Percentiles rank a stretch among this genome's conserved stretches.
Evolutionary conservation across 2,888 invertebrate genomes (phyloP).

Genomic region (Lycophotia porphyrea): DNA sequence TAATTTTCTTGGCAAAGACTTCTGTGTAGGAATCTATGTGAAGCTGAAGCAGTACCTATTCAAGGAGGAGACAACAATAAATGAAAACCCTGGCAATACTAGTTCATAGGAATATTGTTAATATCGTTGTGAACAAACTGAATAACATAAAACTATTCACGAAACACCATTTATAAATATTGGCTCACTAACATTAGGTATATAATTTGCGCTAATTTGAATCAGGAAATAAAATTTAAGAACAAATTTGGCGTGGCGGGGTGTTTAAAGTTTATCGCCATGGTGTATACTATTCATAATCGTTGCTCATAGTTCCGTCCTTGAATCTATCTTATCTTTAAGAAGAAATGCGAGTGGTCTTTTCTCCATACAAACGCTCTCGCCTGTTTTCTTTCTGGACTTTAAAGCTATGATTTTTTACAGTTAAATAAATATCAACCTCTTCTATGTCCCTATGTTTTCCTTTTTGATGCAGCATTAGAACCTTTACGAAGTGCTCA

Average conservation of each 20-base stretch:
- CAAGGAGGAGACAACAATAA: not conserved
- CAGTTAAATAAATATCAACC: too few relatives aligned
- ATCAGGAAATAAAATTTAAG: not conserved
- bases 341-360: too few relatives aligned
- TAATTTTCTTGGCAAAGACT: not conserved
- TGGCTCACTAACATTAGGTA: not conserved
- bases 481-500: too few relatives aligned
- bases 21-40: not conserved
- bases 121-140: too few relatives aligned
- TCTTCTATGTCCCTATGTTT: too few relatives aligned
- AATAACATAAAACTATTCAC: too few relatives aligned
- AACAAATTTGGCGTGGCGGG: not conserved
- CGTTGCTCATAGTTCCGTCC: not conserved
- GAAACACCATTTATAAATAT: not conserved
- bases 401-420: too few relatives aligned
- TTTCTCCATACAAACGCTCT: too few relatives aligned
- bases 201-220: not conserved
- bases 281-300: not conserved
- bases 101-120: not conserved
- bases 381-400: too few relatives aligned
- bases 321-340: not conserved
- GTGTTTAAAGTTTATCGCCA: not conserved
- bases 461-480: too few relatives aligned
- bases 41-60: not conserved
- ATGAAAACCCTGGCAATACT: not conserved